A percentile compares a stretch with the other conserved stretches of the same genome.
Evolutionary conservation across 1,140 invertebrate genomes (phyloP).

Genomic region (Drosophila serrata): DNA sequence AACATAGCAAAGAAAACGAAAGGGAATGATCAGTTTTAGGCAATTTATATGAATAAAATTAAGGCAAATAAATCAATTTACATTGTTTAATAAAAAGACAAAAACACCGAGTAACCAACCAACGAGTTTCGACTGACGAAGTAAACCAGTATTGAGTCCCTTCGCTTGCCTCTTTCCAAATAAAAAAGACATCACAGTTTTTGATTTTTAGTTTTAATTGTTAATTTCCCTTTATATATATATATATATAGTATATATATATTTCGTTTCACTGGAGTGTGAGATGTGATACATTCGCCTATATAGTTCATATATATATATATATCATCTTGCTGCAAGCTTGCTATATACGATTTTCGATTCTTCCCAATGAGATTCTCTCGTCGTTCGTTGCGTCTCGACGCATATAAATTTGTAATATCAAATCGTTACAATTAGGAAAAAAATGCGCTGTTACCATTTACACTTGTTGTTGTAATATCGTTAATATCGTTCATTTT

Average conservation of each 20-base stretch:
- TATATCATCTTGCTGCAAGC: constrained; percentile 50
- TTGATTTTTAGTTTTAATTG: constrained; percentile 50
- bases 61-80: constrained; percentile 73
- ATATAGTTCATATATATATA: constrained; percentile 53
- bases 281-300: constrained; percentile 72
- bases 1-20: constrained; percentile 34
- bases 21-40: constrained; percentile 65
- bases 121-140: not conserved
- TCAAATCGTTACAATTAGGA: constrained; percentile 80
- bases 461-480: constrained; percentile 53
- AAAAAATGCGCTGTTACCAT: constrained; percentile 72
- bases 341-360: constrained; percentile 27
- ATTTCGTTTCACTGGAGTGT: constrained; percentile 69
- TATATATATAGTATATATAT: constrained; percentile 55
- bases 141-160: not conserved
- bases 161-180: not conserved
- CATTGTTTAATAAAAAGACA: constrained; percentile 53
- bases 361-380: constrained; percentile 30
- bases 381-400: constrained; percentile 50
- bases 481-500: constrained; percentile 25
- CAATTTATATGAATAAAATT: constrained; percentile 74
- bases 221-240: constrained; percentile 77
- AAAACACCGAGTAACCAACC: not conserved
- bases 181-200: constrained; percentile 2
- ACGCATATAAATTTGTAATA: constrained; percentile 80